phyloP scores from a whole-genome alignment of 2,113 vertebrate species.

The Cololabis saira region DNA sequence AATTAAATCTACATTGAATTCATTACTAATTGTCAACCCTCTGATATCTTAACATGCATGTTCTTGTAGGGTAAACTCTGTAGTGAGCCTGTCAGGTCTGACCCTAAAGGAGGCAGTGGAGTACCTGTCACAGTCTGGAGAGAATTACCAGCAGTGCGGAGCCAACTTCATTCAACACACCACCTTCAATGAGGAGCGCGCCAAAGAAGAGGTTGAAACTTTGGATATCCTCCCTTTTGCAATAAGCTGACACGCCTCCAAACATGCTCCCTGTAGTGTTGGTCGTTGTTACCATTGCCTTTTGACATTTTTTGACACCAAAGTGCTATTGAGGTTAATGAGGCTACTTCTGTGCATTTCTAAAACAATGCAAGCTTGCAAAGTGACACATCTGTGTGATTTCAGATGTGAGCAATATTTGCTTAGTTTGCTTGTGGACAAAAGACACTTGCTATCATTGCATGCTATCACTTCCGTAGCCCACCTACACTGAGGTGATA shows the following conservation, averaged over 20 bases:
- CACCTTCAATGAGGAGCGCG: constrained; percentile 87
- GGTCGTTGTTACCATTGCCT: background rate
- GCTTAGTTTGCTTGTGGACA: too few species aligned
- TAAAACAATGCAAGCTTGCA: too few species aligned
- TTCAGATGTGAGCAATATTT: too few species aligned
- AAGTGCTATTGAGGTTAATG: too few species aligned
- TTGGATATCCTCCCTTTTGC: background rate
- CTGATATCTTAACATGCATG: constrained; percentile 5
- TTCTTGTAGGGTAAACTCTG: constrained; percentile 59
- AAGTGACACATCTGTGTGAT: too few species aligned
- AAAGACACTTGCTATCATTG: too few species aligned
- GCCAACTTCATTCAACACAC: constrained; percentile 91
- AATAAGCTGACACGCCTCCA: background rate
- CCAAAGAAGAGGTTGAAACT: constrained; percentile 87
- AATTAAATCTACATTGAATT: background rate
- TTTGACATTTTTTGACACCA: too few species aligned
- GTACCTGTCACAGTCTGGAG: constrained; percentile 80
- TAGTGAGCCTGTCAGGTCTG: constrained; percentile 68
- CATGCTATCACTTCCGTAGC: too few species aligned
- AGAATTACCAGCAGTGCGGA: constrained; percentile 85
- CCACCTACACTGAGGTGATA: too few species aligned
- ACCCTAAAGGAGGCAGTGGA: constrained; percentile 88
- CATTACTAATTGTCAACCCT: background rate
- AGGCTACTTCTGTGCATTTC: too few species aligned
- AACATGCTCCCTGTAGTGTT: background rate